Evolutionary conservation across 64 coral and sea anemone species (phyloP), one percentile per base, ranked within the genome.

Genomic region (Stylophora pistillata): DNA sequence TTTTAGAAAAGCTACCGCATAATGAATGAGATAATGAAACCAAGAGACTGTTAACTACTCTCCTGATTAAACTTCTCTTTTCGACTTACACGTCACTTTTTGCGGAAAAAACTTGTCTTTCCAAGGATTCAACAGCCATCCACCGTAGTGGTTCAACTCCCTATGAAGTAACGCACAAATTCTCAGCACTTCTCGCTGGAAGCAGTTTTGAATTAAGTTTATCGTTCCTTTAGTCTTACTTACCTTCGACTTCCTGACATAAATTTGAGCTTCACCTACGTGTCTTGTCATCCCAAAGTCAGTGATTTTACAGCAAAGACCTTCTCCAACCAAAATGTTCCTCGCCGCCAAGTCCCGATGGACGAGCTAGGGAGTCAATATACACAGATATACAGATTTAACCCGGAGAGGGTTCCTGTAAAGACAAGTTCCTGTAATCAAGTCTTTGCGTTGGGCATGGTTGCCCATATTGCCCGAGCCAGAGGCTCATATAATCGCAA

Each of bases 211-310:
- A 47, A 47, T 47, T 3, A 47, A 47, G 37, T 47, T 47, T 47
- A 7, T 3, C 37, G 37, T 47, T 47, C 7, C 37, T 47, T 47
- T 47, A 47, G 37, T 47, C 37, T 47, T 47, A 47, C 78, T 82
- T 33, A 82, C 78, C 32, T 82, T 65, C 9, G 78, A 82, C 74
- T 78, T 71, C 53, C 87, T 94, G 20, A 89, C 78, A 77, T 98
- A 98, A 10, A 87, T 81, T 47, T 94, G 91, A 25, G 71, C 71
- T 62, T 78, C 69, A 9, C 85, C 55, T 26, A 90, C 85, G 31
- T 77, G 63, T 30, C 89, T 93, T 28, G 95, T 92, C 79, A 98
- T 78, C 12, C 95, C 95, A 86, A 93, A 93, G 84, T 93, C 91
- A 23, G 91, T 88, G 15, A 93, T 81, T 73, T 93, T 93, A 34